Conservation (phyloP, 2,113 vertebrate species). For the Copsychus sechellarum region DNA sequence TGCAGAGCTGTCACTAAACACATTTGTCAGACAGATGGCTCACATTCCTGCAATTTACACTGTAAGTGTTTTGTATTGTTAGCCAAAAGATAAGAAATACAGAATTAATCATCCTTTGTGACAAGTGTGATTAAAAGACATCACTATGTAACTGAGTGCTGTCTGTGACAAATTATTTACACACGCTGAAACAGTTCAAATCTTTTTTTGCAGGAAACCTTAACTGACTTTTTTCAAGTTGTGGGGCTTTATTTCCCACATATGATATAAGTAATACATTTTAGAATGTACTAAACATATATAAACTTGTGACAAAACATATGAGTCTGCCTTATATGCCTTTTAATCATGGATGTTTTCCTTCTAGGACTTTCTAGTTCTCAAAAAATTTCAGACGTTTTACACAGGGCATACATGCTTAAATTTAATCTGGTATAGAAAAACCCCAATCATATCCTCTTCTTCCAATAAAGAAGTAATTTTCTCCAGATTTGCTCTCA, state of each 20-base stretch:
- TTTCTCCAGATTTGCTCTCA: not conserved
- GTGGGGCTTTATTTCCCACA: not conserved
- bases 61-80: not conserved
- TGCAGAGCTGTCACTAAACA: not conserved
- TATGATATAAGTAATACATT: not conserved
- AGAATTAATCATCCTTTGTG: not conserved
- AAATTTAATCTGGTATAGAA: not conserved
- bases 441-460: rapidly evolving
- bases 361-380: not conserved
- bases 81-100: not conserved
- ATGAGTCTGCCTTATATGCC: not conserved
- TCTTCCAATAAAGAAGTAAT: not conserved
- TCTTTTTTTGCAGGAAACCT: not conserved
- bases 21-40: not conserved
- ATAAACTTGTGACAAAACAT: not conserved
- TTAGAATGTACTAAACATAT: not conserved
- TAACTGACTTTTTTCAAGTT: not conserved
- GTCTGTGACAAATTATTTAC: not conserved
- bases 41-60: not conserved
- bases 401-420: not conserved
- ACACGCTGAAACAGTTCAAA: not conserved
- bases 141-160: not conserved
- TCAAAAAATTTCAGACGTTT: not conserved
- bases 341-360: not conserved
- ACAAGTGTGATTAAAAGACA: not conserved